phyloP scores from a whole-genome alignment of 2,888 invertebrate species.

The Thymelicus acteon region DNA sequence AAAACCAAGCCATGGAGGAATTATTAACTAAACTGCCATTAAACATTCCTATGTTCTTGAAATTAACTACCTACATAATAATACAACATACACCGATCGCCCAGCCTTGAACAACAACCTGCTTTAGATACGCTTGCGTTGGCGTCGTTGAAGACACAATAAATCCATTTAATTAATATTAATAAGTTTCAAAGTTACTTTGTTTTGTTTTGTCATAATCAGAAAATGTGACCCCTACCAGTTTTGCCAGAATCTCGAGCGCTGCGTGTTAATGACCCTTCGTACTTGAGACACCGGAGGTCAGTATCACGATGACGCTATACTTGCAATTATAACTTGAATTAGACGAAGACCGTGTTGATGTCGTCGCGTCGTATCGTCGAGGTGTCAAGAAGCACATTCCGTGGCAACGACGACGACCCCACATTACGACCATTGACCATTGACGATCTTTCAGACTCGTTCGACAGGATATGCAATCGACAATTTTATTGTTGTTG shows the following conservation, averaged over 20 bases:
- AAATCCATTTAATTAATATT: constrained; percentile 37
- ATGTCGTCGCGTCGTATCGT: too few species aligned
- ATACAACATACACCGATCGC: too few species aligned
- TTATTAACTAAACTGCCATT: too few species aligned
- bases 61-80: too few species aligned
- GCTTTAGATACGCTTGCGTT: constrained; percentile 9
- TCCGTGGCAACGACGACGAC: background rate
- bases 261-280: constrained; percentile 62
- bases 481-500: background rate
- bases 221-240: constrained; percentile 35
- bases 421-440: background rate
- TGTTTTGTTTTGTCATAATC: constrained; percentile 32
- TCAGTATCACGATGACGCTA: constrained; percentile 70
- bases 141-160: constrained; percentile 23
- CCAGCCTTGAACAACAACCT: background rate
- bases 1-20: too few species aligned
- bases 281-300: constrained; percentile 73
- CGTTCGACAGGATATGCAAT: background rate
- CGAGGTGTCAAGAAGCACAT: background rate
- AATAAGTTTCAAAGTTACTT: constrained; percentile 15
- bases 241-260: constrained; percentile 39
- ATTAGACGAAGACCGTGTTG: constrained; percentile 39
- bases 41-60: too few species aligned
- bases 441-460: background rate
- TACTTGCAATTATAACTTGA: constrained; percentile 68